Base-by-base conservation (phyloP, 2,888 invertebrate species). In the Rhingia rostrata region DNA sequence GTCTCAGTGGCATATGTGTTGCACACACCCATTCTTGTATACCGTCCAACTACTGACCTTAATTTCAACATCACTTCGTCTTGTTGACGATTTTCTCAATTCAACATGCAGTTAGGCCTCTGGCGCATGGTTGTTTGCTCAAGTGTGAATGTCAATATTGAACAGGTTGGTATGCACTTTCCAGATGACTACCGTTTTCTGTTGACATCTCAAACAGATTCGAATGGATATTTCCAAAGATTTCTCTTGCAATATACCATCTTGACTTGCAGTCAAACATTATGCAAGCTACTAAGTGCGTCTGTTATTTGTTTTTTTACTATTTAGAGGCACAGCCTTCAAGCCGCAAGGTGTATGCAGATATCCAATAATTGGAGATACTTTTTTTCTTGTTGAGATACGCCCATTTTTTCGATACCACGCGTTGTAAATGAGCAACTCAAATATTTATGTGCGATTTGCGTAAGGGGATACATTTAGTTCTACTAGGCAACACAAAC, bases 161-260 rank as follows among this genome's bases (percentile, higher is more conserved):
- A 39, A 6, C 37, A 22, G 4, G 70, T 39, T 58, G 58, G 58
- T 69, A 70, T 70, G 70, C 58, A 39, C 49, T 58, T 58, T 58
- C 58, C 41, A 49, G 45, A 22, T 2, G 22, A 51, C 72, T 41
- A 61, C 70, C 60, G 41, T 51, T 39, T 43, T 33, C 53, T 54
- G 54, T 67, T 56, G 45, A 37, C 33, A 33, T 6, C 9, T 35
- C 39, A 43, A 39, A 60, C 9, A n/a, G 60, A n/a, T 39, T 35
- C 12, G 35, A 54, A 53, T 53, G 53, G 35, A 10, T 39, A 54
- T 74, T 64, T 74, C 64, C 14, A 56, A 56, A 74, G 73, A 64
- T 74, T 58, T 74, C 74, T 66, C 74, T 64, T 54, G 63, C 73
- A 39, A 45, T 45, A 61, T 37, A 10, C 22, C 22, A 22, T 22